Conservation (phyloP, 2,888 invertebrate species). For the Luperina nickerlii region DNA sequence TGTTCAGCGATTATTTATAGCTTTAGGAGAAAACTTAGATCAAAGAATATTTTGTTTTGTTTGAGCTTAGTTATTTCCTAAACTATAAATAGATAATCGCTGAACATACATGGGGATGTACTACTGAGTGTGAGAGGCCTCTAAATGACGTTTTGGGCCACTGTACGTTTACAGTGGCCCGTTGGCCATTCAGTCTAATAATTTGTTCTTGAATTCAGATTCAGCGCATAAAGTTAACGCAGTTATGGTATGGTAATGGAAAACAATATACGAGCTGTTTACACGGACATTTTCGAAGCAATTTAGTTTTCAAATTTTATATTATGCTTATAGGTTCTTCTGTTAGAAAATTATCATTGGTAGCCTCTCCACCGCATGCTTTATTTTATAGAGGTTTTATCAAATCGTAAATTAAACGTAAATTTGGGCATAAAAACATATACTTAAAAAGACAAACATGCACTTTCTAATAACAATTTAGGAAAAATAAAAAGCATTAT, state of each 20-base stretch:
- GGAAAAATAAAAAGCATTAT: too few relatives aligned
- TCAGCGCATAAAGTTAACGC: not conserved
- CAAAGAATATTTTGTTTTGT: not conserved
- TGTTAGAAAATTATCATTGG: not conserved
- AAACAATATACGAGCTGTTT: too few relatives aligned
- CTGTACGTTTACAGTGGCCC: too few relatives aligned
- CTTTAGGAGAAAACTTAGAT: not conserved
- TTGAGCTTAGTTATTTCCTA: not conserved
- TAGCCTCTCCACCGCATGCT: not conserved
- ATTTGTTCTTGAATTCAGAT: not conserved
- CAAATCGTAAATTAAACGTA: too few relatives aligned
- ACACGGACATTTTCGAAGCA: not conserved
- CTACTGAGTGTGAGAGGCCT: too few relatives aligned
- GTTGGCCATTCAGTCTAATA: not conserved
- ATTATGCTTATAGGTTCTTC: not conserved
- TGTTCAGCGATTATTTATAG: not conserved
- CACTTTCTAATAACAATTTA: not conserved
- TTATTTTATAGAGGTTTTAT: not conserved
- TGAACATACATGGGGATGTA: not conserved
- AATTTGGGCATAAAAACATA: not conserved
- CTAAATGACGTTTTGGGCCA: not conserved
- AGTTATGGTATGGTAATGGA: not conserved
- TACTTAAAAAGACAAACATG: not conserved
- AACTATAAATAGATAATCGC: not conserved
- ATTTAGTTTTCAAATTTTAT: not conserved